Conservation (phyloP, 2,113 vertebrate species). For the Gulo gulo region DNA sequence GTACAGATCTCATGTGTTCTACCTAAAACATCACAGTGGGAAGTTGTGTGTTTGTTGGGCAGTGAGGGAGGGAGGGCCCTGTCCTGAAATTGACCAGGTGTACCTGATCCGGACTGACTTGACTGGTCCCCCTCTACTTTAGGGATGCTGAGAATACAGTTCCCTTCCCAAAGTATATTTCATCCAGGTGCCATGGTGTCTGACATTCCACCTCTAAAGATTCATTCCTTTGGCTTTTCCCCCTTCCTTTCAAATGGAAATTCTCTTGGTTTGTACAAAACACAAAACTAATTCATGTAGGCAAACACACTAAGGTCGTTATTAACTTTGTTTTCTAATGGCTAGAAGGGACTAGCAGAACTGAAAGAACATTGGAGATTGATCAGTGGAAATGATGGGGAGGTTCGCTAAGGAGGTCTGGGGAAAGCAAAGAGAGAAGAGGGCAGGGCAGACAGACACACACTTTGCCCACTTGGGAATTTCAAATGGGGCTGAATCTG, state of each 20-base stretch:
- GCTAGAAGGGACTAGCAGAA: neutral
- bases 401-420: neutral
- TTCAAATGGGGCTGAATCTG: neutral
- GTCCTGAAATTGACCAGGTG: neutral
- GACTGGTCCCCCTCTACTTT: neutral
- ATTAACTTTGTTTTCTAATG: neutral
- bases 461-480: neutral
- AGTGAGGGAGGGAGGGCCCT: fast-evolving
- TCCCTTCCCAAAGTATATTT: neutral
- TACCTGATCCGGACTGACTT: neutral
- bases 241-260: conserved; percentile 31
- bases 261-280: conserved; percentile 35
- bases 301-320: neutral
- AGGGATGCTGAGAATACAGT: neutral
- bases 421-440: neutral
- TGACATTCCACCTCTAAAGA: neutral
- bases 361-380: neutral
- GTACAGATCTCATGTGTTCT: neutral
- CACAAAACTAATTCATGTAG: neutral
- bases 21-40: neutral
- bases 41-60: neutral
- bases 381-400: neutral
- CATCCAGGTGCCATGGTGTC: neutral
- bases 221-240: conserved; percentile 21
- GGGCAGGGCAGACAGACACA: neutral